Evolutionary conservation across 2,797 vertebrate genomes (phyloP).

Genomic region (Pelobates cultripes): DNA sequence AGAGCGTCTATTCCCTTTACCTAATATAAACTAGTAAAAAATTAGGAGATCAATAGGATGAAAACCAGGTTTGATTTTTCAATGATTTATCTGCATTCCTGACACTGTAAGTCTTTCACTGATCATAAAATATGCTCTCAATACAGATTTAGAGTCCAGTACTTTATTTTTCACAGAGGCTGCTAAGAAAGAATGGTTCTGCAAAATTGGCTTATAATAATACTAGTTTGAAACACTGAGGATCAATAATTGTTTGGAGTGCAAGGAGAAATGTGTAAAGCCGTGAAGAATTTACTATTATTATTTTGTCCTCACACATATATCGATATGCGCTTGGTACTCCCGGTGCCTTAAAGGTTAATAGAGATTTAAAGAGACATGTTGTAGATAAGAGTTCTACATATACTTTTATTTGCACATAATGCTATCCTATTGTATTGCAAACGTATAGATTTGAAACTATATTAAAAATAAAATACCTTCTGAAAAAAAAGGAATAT

Average conservation of each 20-base stretch:
- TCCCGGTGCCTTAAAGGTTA: no score
- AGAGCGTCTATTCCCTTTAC: slow-evolving; percentile 34
- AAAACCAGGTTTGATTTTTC: slow-evolving; percentile 44
- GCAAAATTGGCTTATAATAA: background rate
- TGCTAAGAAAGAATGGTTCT: slow-evolving; percentile 5
- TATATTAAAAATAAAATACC: no score
- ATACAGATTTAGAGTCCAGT: slow-evolving; percentile 30
- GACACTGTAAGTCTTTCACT: slow-evolving; percentile 4
- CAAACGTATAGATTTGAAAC: no score
- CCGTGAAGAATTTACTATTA: background rate
- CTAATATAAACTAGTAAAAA: slow-evolving; percentile 39
- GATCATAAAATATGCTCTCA: slow-evolving; percentile 36
- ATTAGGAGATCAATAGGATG: slow-evolving; percentile 47
- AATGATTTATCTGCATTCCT: slow-evolving; percentile 31
- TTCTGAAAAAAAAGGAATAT: no score
- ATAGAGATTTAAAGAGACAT: no score
- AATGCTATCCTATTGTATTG: no score
- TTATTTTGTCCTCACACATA: no score
- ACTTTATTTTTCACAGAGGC: slow-evolving; percentile 5
- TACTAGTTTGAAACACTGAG: background rate
- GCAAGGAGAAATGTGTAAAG: background rate
- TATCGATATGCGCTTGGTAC: no score
- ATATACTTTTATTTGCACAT: no score
- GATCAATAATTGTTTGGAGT: background rate
- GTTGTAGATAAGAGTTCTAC: no score